Evolutionary conservation across 1,140 invertebrate genomes (phyloP), one percentile per base, ranked within the genome.

Genomic region (Dendrolimus punctatus): DNA sequence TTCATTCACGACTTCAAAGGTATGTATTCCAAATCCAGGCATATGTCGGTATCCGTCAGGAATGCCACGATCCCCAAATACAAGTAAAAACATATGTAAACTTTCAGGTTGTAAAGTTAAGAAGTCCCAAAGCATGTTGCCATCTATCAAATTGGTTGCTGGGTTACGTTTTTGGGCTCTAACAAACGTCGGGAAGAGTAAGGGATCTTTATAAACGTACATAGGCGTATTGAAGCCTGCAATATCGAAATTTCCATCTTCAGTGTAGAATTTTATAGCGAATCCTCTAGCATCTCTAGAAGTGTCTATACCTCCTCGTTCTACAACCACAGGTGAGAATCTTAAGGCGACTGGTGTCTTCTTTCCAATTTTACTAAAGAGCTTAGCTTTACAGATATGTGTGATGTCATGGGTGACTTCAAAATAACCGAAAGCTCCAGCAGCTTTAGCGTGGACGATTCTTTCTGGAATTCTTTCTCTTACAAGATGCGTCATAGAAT

Each of bases 401-500:
- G 90, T 91, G 39, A 98, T 96, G 64, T 98, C 95, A 68, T 98
- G 94, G 0, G 96, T 98, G 5, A 96, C 93, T 86, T 98, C 95
- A 73, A 98, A 97, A 66, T 96, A 97, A 0, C 97, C 97, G 88
- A 97, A 98, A 4, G 96, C 97, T 52, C 95, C 96, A 45, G 93
- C 94, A 67, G 96, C 97, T 87, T 98, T 98, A 1, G 96, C 96
- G 77, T 98, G 96, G 0, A 98, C 96, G 0, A 98, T 94, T 58
- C 97, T 89, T 77, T 98, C 96, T 0, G 97, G 96, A 62, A 99
- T 98, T 49, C 97, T 89, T 80, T 99, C 97, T 37, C 95, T 82
- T 63, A 93, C 91, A 68, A 99, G 97, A 76, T 97, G 95, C 0
- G 95, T 91, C 64, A 98, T 89, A 76, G 98, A 95, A 76, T 99